Percentiles rank a stretch among this genome's conserved stretches.
phyloP scores from a whole-genome alignment of 2,888 invertebrate genomes.

The Rhaphigaster nebulosa region DNA sequence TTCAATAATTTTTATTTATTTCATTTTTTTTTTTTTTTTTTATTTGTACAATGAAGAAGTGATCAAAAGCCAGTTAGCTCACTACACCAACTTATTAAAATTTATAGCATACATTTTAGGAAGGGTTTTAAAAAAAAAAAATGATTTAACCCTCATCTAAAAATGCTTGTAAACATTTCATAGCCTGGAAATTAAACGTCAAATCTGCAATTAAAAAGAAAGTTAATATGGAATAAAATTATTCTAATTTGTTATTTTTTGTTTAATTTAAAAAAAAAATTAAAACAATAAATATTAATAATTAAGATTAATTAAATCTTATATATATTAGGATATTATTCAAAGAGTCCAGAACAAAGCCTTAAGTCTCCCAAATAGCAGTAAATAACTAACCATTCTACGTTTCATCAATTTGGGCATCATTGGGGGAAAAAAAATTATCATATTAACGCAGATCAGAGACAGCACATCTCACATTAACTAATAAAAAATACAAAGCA shows the following conservation, averaged over 20 bases:
- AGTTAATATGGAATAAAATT: conserved; percentile 42
- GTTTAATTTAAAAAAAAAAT: neutral
- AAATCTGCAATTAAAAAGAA: conserved; percentile 57
- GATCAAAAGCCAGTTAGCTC: conserved; percentile 29
- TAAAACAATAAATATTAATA: neutral
- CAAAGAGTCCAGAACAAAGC: neutral
- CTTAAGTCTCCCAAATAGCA: neutral
- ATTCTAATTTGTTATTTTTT: neutral
- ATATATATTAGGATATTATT: neutral
- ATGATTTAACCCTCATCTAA: conserved; percentile 37
- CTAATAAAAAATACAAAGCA: no score
- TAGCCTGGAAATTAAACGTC: conserved; percentile 52
- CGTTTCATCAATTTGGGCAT: no score
- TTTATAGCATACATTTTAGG: conserved; percentile 38
- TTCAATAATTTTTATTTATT: neutral
- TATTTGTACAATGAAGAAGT: conserved; percentile 11
- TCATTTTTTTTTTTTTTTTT: neutral
- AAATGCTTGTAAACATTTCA: conserved; percentile 51
- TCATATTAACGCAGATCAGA: no score
- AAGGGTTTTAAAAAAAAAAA: neutral
- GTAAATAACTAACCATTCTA: neutral
- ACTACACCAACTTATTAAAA: conserved; percentile 48
- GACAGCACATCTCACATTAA: no score
- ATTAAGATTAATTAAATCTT: neutral
- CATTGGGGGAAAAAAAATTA: no score